A percentile compares a stretch with the other conserved stretches of the same genome.
Evolutionary conservation across 2,113 vertebrate species (phyloP).

Genomic region (Falcunculus frontatus): DNA sequence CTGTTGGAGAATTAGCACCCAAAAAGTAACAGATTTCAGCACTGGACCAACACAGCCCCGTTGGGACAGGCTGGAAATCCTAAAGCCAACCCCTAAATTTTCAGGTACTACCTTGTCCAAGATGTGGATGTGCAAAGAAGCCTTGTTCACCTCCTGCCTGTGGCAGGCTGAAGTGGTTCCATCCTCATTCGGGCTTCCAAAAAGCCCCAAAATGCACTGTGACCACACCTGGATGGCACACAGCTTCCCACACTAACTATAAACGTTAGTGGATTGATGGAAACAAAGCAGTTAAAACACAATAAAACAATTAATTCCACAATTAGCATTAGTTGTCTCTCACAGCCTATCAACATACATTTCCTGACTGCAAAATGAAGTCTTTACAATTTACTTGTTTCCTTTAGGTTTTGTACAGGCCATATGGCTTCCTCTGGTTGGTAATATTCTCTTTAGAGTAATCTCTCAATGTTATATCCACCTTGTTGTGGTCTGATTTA

Average conservation of each 20-base stretch:
- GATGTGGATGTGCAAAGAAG: accelerated
- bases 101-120: not conserved
- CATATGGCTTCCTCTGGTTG: not conserved
- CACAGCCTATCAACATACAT: accelerated
- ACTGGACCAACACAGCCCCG: not conserved
- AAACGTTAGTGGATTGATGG: not conserved
- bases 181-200: not conserved
- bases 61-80: not conserved
- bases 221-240: not conserved
- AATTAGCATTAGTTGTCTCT: not conserved
- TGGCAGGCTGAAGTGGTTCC: not conserved
- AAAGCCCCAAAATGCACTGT: not conserved
- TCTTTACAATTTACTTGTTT: not conserved
- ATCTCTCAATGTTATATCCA: not conserved
- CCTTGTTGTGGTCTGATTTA: not conserved
- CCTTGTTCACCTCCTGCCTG: not conserved
- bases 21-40: not conserved
- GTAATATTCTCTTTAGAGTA: not conserved
- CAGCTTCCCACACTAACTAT: not conserved
- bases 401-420: not conserved
- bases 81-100: not conserved
- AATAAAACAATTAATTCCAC: not conserved
- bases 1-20: not conserved
- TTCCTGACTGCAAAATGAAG: not conserved
- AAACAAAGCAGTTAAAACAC: not conserved